phyloP scores from a whole-genome alignment of 2,113 vertebrate genomes.

The Oncorhynchus mykiss region DNA sequence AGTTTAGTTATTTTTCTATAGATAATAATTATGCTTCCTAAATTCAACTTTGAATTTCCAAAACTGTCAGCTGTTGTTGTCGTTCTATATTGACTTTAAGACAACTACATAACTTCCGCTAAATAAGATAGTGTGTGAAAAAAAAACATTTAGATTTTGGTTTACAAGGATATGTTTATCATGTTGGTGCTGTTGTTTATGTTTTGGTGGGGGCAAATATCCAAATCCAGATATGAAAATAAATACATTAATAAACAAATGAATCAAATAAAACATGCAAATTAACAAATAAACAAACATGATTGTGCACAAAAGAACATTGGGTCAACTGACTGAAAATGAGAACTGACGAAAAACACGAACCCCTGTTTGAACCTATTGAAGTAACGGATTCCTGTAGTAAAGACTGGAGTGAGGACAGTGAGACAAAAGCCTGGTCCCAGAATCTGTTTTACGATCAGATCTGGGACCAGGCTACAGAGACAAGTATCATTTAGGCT shows the following conservation, averaged over 20 bases:
- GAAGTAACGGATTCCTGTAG: not conserved
- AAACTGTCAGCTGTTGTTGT: constrained; percentile 45
- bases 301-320: constrained; percentile 42
- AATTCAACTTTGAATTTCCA: constrained; percentile 15
- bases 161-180: constrained; percentile 14
- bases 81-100: constrained; percentile 55
- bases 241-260: constrained; percentile 66
- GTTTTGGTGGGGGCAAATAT: constrained; percentile 31
- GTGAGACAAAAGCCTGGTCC: too few relatives aligned
- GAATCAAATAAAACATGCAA: constrained; percentile 58
- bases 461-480: too few relatives aligned
- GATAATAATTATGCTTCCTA: not conserved
- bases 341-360: not conserved
- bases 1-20: not conserved
- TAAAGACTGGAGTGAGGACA: not conserved
- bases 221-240: constrained; percentile 61
- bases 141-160: not conserved
- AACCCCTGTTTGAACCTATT: not conserved
- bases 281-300: constrained; percentile 49
- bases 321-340: constrained; percentile 29
- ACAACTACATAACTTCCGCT: constrained; percentile 30
- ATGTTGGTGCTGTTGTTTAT: constrained; percentile 5
- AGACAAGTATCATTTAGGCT: too few relatives aligned
- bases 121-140: constrained; percentile 43
- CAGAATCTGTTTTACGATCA: too few relatives aligned